Evolutionary conservation across 2,113 vertebrate genomes (phyloP), one percentile per base, ranked within the genome.

Genomic region (Sinocyclocheilus rhinocerous): DNA sequence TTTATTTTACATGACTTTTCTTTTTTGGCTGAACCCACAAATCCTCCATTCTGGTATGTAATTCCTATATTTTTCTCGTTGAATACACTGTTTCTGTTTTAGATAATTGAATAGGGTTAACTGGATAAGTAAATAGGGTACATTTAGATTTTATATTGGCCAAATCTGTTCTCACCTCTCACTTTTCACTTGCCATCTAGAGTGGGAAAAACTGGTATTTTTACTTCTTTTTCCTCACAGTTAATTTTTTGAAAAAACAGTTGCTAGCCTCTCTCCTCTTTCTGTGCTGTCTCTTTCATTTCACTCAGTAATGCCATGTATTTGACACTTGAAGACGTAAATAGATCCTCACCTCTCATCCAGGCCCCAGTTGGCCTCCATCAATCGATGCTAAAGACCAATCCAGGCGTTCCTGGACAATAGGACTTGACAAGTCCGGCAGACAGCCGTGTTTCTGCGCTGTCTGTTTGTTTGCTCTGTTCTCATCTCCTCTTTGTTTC

Each of bases 401-500:
- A 79, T 61, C 88, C 83, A 78, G 85, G 77, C 65, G 18, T 67
- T 61, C 22, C 45, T 29, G 76, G 83, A 82, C 83, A 82, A 29
- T 45, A 78, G 16, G 69, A 82, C 70, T 72, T 84, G 39, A 73
- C 50, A 52, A 26, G 70, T 75, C 55, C 8, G 12, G 24, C 76
- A 63, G 63, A 72, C 75, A 84, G 75, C 76, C 11, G 24, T 48
- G 29, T 61, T 52, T 75, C 36, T 52, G 70, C 13, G 24, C 48
- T 65, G 39, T 81, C 79, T 70, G 45, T 87, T 67, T 52, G 72
- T 81, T 59, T 81, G 75, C 84, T 76, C 83, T 83, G 81, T 89
- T 72, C 70, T 80, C 65, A 73, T 45, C 26, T 81, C 26, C 81
- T 78, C 76, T 67, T 61, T 45, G 67, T 77, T 70, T n/a, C 39